phyloP scores from a whole-genome alignment of 92 coral and sea anemone species.

The Epizoanthus stellaris region DNA sequence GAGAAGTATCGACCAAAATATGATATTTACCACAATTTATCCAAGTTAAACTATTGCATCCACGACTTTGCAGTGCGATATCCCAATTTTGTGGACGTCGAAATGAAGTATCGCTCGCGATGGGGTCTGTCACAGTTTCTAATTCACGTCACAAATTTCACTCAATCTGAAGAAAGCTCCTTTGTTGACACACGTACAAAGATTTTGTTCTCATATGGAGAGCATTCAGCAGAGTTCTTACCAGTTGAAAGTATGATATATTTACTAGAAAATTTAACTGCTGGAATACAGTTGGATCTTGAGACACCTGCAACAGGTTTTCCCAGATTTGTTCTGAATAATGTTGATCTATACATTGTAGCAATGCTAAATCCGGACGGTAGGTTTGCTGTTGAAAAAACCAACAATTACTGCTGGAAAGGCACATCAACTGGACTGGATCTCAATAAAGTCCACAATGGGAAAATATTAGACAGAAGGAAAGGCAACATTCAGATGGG shows the following conservation, averaged over 20 bases:
- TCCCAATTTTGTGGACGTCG: conserved; percentile 70
- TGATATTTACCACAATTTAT: conserved; percentile 74
- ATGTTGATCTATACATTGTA: conserved; percentile 72
- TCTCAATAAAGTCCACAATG: conserved; percentile 47
- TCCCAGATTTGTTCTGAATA: conserved; percentile 66
- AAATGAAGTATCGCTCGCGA: conserved; percentile 83
- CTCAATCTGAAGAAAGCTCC: conserved; percentile 25
- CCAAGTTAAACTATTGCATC: conserved; percentile 77
- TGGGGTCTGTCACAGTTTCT: conserved; percentile 80
- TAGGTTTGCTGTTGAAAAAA: conserved; percentile 67
- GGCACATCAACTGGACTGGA: conserved; percentile 73
- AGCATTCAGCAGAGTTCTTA: conserved; percentile 84
- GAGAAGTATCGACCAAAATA: conserved; percentile 74
- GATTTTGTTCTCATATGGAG: conserved; percentile 76
- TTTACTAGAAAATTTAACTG: conserved; percentile 70
- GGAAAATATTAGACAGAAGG: neutral
- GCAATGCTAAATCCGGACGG: conserved; percentile 87
- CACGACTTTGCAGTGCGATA: conserved; percentile 67
- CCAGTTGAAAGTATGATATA: conserved; percentile 86
- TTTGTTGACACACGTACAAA: conserved; percentile 49
- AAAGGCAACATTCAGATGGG: neutral
- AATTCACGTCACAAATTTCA: conserved; percentile 70
- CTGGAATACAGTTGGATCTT: conserved; percentile 51
- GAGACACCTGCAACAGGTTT: conserved; percentile 55
- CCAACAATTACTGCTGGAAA: conserved; percentile 76